Evolutionary conservation across 2,888 invertebrate genomes (phyloP).

Genomic region (Orthonevra nobilis): DNA sequence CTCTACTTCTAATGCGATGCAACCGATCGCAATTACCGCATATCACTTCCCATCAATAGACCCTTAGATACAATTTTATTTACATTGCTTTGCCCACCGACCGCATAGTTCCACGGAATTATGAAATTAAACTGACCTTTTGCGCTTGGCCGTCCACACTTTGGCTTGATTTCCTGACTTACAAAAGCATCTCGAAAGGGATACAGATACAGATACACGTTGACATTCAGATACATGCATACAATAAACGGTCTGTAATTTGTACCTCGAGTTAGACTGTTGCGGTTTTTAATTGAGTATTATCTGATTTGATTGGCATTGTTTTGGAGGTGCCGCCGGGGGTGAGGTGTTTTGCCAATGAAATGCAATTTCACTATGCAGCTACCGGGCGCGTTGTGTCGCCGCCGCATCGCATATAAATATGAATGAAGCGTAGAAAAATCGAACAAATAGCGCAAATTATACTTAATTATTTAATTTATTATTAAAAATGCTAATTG

Average conservation of each 20-base stretch:
- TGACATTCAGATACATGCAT: slow-evolving; percentile 22
- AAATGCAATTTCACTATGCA: slow-evolving; percentile 17
- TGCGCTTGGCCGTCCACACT: slow-evolving; percentile 25
- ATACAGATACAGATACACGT: background rate
- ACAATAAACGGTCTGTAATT: slow-evolving; percentile 25
- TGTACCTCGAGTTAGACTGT: slow-evolving; percentile 9
- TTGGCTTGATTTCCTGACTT: slow-evolving; percentile 31
- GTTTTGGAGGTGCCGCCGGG: background rate
- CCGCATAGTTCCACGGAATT: slow-evolving; percentile 46
- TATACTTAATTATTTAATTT: slow-evolving; percentile 65
- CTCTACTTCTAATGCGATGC: slow-evolving; percentile 55
- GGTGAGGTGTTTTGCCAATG: slow-evolving; percentile 13
- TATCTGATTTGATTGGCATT: slow-evolving; percentile 49
- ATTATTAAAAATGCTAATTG: slow-evolving; percentile 59
- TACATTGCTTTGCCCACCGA: background rate
- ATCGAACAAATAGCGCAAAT: slow-evolving; percentile 51
- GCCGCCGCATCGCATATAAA: slow-evolving; percentile 3
- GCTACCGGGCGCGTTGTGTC: background rate
- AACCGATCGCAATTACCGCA: slow-evolving; percentile 67
- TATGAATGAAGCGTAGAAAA: slow-evolving; percentile 7
- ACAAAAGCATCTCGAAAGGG: background rate
- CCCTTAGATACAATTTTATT: background rate
- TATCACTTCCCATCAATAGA: slow-evolving; percentile 64
- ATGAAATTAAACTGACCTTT: slow-evolving; percentile 66
- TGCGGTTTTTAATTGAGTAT: slow-evolving; percentile 23